Base-by-base conservation (phyloP, 2,797 vertebrate genomes). In the Diplodus sargus region DNA sequence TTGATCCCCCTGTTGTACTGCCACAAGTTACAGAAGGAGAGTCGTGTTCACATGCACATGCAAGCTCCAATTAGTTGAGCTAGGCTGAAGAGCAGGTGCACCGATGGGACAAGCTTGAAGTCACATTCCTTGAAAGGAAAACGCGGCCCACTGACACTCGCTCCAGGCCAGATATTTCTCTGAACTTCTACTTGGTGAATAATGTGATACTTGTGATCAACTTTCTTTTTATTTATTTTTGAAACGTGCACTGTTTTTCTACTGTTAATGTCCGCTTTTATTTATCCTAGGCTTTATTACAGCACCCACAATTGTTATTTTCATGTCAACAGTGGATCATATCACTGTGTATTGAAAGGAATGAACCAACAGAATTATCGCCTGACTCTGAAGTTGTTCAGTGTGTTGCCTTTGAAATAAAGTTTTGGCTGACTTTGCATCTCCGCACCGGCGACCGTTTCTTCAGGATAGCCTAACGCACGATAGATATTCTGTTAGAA, bases 31-130 rank as follows among this genome's bases (percentile, higher is more conserved):
- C 57, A 79, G 51, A 74, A 74, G 83, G 69, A 2, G 8, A 71
- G 64, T 5, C 49, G 57, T 62, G 83, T 79, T 84, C 71, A 67
- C 59, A 28, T 28, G 56, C 54, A 72, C 66, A 49, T 68, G 62
- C 70, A 48, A 76, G 58, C 61, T 62, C 64, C 81, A 70, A 83
- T 90, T 88, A 88, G 85, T 68, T 54, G 25, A 60, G 74, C 49
- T 49, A 72, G 62, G 53, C 66, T 77, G 79, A 81, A 82, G 56
- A 78, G 69, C 79, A 77, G 49, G 39, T 7, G 1, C 58, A 48
- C 18, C 52, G 53, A 23, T 39, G 58, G 54, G 57, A 75, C 23
- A 20, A 22, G 30, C 15, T 28, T 5, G 23, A 60, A 75, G 62
- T 73, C 54, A 78, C 53, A 2, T 76, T 81, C 43, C n/a, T 59